phyloP scores from a whole-genome alignment of 2,113 vertebrate genomes.

The Rhynchomys soricoides region DNA sequence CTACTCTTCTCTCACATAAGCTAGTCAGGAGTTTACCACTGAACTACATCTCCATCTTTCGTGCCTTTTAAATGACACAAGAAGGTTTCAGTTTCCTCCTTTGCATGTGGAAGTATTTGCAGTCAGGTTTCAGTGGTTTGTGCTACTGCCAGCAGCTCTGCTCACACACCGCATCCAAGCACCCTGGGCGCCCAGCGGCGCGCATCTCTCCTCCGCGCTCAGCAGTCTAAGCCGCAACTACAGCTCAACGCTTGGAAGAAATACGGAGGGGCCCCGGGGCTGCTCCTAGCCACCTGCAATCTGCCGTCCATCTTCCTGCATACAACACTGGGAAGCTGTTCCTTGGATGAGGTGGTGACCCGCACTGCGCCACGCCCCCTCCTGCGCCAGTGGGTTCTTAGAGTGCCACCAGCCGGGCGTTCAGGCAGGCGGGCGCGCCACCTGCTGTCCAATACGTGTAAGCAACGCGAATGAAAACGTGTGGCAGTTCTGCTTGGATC shows the following conservation, averaged over 20 bases:
- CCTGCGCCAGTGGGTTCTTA: not conserved
- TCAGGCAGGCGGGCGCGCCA: constrained; percentile 48
- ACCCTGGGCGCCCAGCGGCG: not conserved
- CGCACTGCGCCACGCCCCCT: not conserved
- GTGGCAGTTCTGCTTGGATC: not conserved
- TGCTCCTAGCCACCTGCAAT: not conserved
- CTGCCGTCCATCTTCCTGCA: not conserved
- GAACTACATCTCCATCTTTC: not conserved
- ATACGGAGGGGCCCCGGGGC: not conserved
- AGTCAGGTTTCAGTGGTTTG: not conserved
- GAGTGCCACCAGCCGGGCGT: fast-evolving
- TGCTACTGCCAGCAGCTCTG: not conserved
- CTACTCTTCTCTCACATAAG: not conserved
- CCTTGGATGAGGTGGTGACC: not conserved
- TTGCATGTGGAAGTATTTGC: not conserved
- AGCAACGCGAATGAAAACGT: not conserved
- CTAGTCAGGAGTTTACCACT: not conserved
- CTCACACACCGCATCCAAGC: too few species aligned
- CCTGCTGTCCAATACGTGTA: constrained; percentile 51
- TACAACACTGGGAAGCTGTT: not conserved
- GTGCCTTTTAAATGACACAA: constrained; percentile 8
- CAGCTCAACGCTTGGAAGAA: not conserved
- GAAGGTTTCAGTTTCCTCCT: constrained; percentile 4
- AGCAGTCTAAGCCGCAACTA: not conserved
- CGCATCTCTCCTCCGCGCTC: not conserved